These are phyloP conservation scores for Vollenhovia emeryi DNA, from an alignment of 1,140 invertebrate species.

Conservation along the genomic window DNA sequence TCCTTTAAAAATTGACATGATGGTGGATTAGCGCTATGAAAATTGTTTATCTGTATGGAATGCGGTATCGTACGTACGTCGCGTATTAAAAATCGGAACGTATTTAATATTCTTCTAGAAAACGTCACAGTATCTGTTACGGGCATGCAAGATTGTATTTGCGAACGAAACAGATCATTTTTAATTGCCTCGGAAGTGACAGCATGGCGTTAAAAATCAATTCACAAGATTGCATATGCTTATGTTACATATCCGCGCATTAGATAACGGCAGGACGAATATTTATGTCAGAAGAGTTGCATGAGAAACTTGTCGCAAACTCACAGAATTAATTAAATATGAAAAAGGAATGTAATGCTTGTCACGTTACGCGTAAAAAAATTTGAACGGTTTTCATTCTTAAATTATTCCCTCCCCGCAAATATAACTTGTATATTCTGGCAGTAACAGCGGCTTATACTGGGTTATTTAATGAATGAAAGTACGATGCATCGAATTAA, in stretches of 20 bases:
- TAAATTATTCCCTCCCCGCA: not conserved
- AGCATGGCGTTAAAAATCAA: not conserved
- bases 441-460: not conserved
- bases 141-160: slow-evolving; percentile 43
- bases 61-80: not conserved
- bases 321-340: slow-evolving; percentile 7
- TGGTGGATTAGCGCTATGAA: not conserved
- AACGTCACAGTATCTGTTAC: not conserved
- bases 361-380: not conserved
- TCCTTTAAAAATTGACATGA: not conserved
- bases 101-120: slow-evolving; percentile 1
- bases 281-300: not conserved
- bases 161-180: slow-evolving; percentile 3
- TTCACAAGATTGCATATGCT: not conserved
- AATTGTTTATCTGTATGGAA: not conserved
- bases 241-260: not conserved
- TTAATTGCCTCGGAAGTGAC: not conserved
- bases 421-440: not conserved
- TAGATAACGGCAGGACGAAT: not conserved
- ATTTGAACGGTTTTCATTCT: not conserved
- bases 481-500: not conserved
- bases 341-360: not conserved
- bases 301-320: not conserved
- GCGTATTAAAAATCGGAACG: not conserved
- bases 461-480: not conserved